These are phyloP conservation scores for Cephalophus harveyi DNA, from an alignment of 2,113 vertebrate genomes.

Conservation along the genomic window DNA sequence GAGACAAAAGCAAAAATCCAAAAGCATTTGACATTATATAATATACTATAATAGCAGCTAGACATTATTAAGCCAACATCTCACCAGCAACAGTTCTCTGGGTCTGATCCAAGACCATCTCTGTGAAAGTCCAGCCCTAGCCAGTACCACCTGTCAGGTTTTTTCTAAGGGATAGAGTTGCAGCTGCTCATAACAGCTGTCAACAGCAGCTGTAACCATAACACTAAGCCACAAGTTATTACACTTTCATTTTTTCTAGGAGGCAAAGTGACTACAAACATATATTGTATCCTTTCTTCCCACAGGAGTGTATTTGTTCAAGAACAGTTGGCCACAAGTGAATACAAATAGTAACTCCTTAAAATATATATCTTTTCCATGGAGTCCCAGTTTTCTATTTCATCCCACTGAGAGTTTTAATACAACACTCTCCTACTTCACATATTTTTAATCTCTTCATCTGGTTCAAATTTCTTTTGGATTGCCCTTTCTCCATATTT, in stretches of 20 bases:
- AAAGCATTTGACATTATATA: not conserved
- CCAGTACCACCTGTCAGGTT: constrained; percentile 26
- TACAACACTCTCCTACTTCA: not conserved
- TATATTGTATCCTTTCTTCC: constrained; percentile 21
- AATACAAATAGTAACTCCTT: not conserved
- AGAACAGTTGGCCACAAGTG: constrained; percentile 40
- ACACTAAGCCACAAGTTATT: not conserved
- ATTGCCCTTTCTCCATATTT: not conserved
- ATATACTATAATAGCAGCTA: not conserved
- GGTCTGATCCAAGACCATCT: not conserved
- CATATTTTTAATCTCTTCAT: not conserved
- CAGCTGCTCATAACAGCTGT: constrained; percentile 58
- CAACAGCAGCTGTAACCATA: constrained; percentile 52
- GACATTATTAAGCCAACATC: not conserved
- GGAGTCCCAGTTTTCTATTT: not conserved
- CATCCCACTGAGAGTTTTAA: not conserved
- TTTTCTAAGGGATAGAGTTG: not conserved
- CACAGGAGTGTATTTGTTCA: constrained; percentile 29
- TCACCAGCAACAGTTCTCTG: not conserved
- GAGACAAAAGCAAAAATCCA: not conserved
- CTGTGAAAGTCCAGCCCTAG: not conserved
- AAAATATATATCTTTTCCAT: not conserved
- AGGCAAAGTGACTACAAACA: not conserved
- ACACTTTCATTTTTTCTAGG: not conserved
- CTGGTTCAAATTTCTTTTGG: constrained; percentile 1